A percentile compares a stretch with the other conserved stretches of the same genome.
phyloP scores from a whole-genome alignment of 2,797 vertebrate genomes.

The Alectoris magna region DNA sequence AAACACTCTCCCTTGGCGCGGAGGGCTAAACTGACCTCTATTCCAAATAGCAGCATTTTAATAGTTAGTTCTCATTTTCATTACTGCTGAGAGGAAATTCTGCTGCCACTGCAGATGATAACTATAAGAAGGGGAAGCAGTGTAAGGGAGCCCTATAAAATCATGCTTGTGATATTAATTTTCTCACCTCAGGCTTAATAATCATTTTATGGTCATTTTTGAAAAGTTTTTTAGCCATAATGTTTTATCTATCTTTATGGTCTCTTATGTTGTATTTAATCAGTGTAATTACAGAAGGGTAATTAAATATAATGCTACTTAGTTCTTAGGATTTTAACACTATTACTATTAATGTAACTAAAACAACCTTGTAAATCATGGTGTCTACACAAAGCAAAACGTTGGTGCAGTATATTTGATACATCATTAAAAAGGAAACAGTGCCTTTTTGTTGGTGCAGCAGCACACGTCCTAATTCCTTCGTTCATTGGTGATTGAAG shows the following conservation, averaged over 20 bases:
- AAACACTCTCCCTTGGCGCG: slow-evolving; percentile 5
- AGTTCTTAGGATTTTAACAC: slow-evolving; percentile 80
- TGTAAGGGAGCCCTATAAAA: slow-evolving; percentile 78
- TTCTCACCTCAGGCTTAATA: slow-evolving; percentile 86
- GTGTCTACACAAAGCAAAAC: slow-evolving; percentile 62
- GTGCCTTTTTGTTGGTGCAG: slow-evolving; percentile 1
- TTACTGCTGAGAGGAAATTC: slow-evolving; percentile 62
- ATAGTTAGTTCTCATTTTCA: slow-evolving; percentile 66
- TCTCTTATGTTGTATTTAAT: slow-evolving; percentile 84
- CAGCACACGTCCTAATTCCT: slow-evolving; percentile 39
- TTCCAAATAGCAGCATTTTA: slow-evolving; percentile 54
- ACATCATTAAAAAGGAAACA: slow-evolving; percentile 46
- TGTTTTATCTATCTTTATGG: slow-evolving; percentile 84
- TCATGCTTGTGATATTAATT: slow-evolving; percentile 82
- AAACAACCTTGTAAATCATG: slow-evolving; percentile 63
- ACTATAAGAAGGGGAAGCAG: slow-evolving; percentile 57
- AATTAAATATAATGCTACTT: slow-evolving; percentile 83
- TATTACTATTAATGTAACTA: slow-evolving; percentile 72
- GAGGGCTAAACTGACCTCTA: slow-evolving; percentile 43
- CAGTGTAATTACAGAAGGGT: slow-evolving; percentile 82
- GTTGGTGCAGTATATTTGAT: slow-evolving; percentile 48
- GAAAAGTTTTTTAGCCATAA: slow-evolving; percentile 82
- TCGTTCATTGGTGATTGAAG: slow-evolving; percentile 27
- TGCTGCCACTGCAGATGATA: slow-evolving; percentile 66
- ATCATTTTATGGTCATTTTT: slow-evolving; percentile 84